Evolutionary conservation across 2,113 vertebrate genomes (phyloP).

Genomic region (Amia ocellicauda): DNA sequence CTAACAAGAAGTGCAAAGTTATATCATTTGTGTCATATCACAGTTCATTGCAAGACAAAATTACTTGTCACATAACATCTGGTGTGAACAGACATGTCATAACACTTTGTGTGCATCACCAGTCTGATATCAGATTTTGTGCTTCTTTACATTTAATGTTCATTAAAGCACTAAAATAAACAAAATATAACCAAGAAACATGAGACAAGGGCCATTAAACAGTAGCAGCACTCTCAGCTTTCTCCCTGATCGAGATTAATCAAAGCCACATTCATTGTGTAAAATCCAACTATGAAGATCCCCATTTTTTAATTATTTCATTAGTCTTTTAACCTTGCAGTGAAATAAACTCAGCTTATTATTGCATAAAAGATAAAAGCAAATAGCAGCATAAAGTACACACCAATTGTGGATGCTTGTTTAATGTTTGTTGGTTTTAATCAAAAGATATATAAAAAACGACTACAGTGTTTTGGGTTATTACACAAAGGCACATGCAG

Average conservation of each 20-base stretch:
- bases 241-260: constrained; percentile 22
- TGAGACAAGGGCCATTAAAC: constrained; percentile 58
- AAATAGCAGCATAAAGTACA: no score
- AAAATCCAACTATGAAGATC: background rate
- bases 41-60: no score
- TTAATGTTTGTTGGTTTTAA: no score
- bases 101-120: background rate
- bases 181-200: constrained; percentile 51
- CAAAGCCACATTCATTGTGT: background rate
- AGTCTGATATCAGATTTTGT: background rate
- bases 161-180: constrained; percentile 50
- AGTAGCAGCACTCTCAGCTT: constrained; percentile 22
- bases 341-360: background rate
- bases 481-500: no score
- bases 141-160: constrained; percentile 36
- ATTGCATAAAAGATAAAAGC: no score
- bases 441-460: no score
- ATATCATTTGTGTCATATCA: no score
- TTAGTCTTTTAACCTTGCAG: background rate
- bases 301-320: background rate
- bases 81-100: background rate
- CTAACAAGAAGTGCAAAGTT: no score
- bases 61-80: constrained; percentile 7
- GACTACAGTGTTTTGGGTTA: no score
- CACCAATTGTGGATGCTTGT: no score